Base-by-base conservation (phyloP, 2,888 invertebrate genomes). In the Apamea epomidion region DNA sequence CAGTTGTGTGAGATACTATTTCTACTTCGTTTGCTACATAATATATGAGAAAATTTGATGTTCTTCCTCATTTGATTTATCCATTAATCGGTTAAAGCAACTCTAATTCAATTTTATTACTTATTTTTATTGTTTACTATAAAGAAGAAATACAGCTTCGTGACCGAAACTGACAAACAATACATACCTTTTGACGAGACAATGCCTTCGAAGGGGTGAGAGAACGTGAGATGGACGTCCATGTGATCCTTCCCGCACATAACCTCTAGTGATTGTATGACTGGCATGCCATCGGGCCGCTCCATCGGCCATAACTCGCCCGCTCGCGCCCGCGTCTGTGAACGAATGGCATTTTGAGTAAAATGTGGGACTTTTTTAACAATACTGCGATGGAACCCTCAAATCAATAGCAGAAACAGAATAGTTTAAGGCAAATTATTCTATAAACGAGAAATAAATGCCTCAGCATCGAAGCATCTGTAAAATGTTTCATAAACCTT, bases 231-330 rank as follows among this genome's bases (percentile, higher is more conserved):
- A 92, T 99, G 99, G 5, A 99, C 99, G 93, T 99, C 99, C 99
- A 99, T 99, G 95, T 99, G 99, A 93, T 99, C 99, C 96, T 99
- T 99, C 90, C 99, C 99, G 96, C 99, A 99, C 99, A 99, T 99
- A 87, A 99, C 99, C 96, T 99, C 99, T 93, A 99, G 96, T 80
- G 99, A 96, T 92, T 98, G 98, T 94, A 99, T 99, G 92, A 98
- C 98, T 86, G 99, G 98, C 98, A 99, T 99, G 88, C 98, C 99
- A 78, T 98, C 98, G 48, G 99, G 99, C 95, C 99, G 97, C 91
- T 99, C 99, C 97, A 98, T 97, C 67, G 99, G 99, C 99, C 99
- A 99, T 93, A 99, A 97, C 95, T 99, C 99, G 91, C 98, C 98
- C 87, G 97, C 97, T 92, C 94, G 92, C 72, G 92, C 95, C 84